Evolutionary conservation across 2,113 vertebrate species (phyloP).

Genomic region (Bucco capensis): DNA sequence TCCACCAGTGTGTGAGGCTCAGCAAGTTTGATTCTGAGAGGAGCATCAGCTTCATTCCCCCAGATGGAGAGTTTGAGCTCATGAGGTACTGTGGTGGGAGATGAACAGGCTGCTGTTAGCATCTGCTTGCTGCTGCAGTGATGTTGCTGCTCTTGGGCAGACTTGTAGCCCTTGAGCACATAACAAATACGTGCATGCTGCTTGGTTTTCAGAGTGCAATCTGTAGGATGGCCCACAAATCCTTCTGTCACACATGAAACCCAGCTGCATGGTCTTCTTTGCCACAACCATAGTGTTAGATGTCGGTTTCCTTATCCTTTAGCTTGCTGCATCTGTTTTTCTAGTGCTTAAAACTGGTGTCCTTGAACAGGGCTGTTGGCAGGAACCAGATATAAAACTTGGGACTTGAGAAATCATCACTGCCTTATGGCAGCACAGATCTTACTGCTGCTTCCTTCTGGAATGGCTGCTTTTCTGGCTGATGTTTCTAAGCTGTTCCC

Average conservation of each 20-base stretch:
- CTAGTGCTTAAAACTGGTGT: background rate
- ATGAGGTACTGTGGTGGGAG: constrained; percentile 82
- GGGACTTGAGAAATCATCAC: background rate
- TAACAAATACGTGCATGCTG: background rate
- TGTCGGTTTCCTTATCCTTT: background rate
- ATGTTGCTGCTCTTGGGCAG: background rate
- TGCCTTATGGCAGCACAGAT: background rate
- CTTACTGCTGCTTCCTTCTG: background rate
- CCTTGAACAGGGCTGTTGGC: background rate
- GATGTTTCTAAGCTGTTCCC: background rate
- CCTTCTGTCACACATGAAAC: background rate
- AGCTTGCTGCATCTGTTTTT: background rate
- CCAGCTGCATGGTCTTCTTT: background rate
- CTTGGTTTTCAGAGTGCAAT: background rate
- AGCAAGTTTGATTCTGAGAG: constrained; percentile 99
- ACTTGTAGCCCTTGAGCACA: background rate
- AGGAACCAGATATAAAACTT: background rate
- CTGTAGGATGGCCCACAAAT: background rate
- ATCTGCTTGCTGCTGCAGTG: background rate
- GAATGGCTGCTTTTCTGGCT: background rate
- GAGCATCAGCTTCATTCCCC: constrained; percentile 99
- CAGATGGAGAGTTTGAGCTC: constrained; percentile 97
- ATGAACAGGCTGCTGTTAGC: background rate
- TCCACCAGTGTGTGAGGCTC: constrained; percentile 98
- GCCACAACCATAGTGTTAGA: background rate